Evolutionary conservation across 2,888 invertebrate genomes (phyloP), one percentile per base, ranked within the genome.

Genomic region (Brenthis hecate): DNA sequence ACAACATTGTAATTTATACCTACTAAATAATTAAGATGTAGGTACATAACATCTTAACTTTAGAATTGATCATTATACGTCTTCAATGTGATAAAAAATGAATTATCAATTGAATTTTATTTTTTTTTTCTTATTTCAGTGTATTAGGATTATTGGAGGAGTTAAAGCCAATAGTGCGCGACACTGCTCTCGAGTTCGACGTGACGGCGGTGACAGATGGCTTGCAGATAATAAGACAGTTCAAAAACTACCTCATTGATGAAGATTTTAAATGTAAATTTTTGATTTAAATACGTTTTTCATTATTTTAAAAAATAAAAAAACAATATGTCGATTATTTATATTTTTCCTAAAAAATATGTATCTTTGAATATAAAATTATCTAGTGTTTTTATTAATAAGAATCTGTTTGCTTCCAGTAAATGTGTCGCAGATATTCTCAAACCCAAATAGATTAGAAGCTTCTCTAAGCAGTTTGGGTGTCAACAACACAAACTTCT

Each of bases 401-500:
- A 28, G 0, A 28, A 28, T 28, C 5, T 28, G 28, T 61, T 58
- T 19, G 6, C 50, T 76, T 78, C 1, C 78, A 92, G 91, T 91
- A 64, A 76, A 81, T 60, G 80, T 91, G 13, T 79, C 82, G 0
- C 70, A 78, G 8, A 62, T 88, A 74, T 88, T 91, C 75, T 77
- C 82, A 0, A 75, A 81, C 56, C 77, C 82, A 0, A 85, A 86
- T 0, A 74, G 72, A 0, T 70, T 92, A 60, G 89, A 91, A 75
- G 2, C 69, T 0, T 80, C 76, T 0, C 76, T 92, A 32, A 75
- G 71, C 16, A 70, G 72, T 0, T 77, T 87, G 0, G 92, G 91
- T 16, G 83, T 92, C 74, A 92, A 92, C 76, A 86, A 91, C 77
- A 91, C 92, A 51, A 88, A 90, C 78, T 91, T 92, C 82, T 92